Conservation (phyloP, 2,113 vertebrate genomes). For the Amazona vittata region DNA sequence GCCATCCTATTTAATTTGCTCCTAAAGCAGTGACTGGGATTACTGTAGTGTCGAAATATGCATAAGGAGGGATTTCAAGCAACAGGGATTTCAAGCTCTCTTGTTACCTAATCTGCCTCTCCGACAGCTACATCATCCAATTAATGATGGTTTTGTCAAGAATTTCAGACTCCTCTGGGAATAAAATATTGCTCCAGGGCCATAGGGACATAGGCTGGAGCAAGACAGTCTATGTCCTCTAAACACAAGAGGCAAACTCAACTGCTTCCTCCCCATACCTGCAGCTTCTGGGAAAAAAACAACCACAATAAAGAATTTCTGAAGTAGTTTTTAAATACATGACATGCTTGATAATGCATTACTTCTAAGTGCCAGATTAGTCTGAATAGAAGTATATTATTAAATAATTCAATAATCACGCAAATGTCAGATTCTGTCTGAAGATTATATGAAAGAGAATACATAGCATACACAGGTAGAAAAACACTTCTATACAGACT, state of each 20-base stretch:
- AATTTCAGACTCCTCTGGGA: not conserved
- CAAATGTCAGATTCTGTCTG: constrained; percentile 9
- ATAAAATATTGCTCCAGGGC: not conserved
- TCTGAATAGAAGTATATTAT: not conserved
- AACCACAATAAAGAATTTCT: not conserved
- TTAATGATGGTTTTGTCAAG: not conserved
- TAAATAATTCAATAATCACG: constrained; percentile 40
- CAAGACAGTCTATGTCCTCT: not conserved
- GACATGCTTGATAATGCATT: not conserved
- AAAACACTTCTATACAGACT: not conserved
- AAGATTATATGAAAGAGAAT: not conserved
- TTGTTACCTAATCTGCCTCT: constrained; percentile 5
- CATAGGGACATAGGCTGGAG: not conserved
- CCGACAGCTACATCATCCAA: not conserved
- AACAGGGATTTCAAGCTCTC: not conserved
- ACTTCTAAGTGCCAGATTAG: not conserved
- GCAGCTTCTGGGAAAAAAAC: not conserved
- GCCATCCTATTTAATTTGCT: not conserved
- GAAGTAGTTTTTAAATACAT: not conserved
- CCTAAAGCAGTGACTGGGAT: not conserved
- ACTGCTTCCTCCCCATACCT: not conserved
- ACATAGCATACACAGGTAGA: not conserved
- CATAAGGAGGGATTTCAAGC: not conserved
- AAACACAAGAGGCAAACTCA: not conserved
- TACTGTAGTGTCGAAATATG: constrained; percentile 11